Evolutionary conservation across 2,113 vertebrate species (phyloP).

Genomic region (Podarcis muralis): DNA sequence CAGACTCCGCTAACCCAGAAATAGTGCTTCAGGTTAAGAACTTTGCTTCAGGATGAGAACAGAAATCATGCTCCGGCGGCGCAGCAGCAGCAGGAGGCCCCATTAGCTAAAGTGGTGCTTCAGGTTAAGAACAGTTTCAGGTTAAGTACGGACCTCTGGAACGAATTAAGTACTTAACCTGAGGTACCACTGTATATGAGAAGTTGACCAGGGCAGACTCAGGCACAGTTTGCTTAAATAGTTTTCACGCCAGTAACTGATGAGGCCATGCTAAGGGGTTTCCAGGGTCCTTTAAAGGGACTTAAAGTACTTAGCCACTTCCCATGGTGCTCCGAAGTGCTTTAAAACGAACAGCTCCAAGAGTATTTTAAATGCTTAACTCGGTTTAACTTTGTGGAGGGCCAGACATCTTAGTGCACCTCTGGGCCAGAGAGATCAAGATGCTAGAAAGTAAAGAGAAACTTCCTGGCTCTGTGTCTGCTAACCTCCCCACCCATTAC

Average conservation of each 20-base stretch:
- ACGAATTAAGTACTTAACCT: too few relatives aligned
- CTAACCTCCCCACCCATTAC: too few relatives aligned
- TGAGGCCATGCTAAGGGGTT: not conserved
- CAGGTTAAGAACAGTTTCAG: too few relatives aligned
- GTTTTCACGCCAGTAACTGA: not conserved
- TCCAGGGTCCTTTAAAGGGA: not conserved
- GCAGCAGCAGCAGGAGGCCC: too few relatives aligned
- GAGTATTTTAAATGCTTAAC: not conserved
- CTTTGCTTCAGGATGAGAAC: too few relatives aligned
- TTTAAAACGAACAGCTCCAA: not conserved
- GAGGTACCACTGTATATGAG: too few relatives aligned
- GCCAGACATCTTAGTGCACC: not conserved
- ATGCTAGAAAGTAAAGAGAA: not conserved
- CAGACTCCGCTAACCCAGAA: too few relatives aligned
- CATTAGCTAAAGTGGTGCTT: too few relatives aligned
- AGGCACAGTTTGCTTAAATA: not conserved
- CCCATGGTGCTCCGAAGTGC: not conserved
- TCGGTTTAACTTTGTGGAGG: not conserved
- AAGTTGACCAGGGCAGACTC: not conserved
- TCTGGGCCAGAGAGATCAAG: not conserved
- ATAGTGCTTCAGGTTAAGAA: too few relatives aligned
- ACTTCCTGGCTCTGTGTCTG: not conserved
- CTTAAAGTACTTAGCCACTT: not conserved
- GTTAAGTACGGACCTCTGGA: too few relatives aligned
- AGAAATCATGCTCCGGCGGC: too few relatives aligned